Base-by-base conservation (phyloP, 2,797 vertebrate genomes). In the Pipistrellus pipistrellus region DNA sequence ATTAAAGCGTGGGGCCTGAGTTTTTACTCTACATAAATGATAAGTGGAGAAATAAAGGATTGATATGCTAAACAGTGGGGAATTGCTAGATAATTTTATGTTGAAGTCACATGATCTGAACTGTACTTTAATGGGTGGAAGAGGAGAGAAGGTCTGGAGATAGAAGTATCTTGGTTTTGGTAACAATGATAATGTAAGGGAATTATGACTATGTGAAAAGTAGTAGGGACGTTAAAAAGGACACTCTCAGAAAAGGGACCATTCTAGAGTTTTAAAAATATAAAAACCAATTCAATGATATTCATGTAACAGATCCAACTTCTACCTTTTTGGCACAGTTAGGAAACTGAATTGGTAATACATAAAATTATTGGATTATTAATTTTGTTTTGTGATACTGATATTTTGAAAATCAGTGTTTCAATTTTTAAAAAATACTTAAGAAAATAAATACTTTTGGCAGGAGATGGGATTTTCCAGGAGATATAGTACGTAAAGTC, bases 281-380 rank as follows among this genome's bases (percentile, higher is more conserved):
- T 4, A 59, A 93, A 80, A 81, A 46, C 32, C 25, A 35, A 0
- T 88, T 91, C 44, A 85, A 1, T 87, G 84, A 32, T 69, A 73
- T 4, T 78, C 48, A 88, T 66, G 59, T 14, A 9, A 51, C 66
- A 11, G 71, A 84, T 86, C 23, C n/a, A 17, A 0, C 80, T 89
- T 85, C 53, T 92, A 20, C 13, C 13, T 81, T 69, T 89, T 93
- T 18, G 44, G 82, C 41, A 69, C 32, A 84, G 0, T 46, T 71
- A 75, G 55, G 75, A 89, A 59, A 73, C 27, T 32, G 9, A 90
- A 57, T 78, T 76, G 25, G 32, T 90, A 62, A 78, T 68, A 93
- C 46, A 3, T 68, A 41, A 84, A 87, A 84, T 93, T 83, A 17
- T 53, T 64, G 48, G 71, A 68, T 66, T 87, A 83, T 10, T 78